Percentiles rank a stretch among this genome's conserved stretches.
These are phyloP conservation scores for Heliconius hermathena DNA, from an alignment of 1,140 invertebrate species.

Conservation along the genomic window DNA sequence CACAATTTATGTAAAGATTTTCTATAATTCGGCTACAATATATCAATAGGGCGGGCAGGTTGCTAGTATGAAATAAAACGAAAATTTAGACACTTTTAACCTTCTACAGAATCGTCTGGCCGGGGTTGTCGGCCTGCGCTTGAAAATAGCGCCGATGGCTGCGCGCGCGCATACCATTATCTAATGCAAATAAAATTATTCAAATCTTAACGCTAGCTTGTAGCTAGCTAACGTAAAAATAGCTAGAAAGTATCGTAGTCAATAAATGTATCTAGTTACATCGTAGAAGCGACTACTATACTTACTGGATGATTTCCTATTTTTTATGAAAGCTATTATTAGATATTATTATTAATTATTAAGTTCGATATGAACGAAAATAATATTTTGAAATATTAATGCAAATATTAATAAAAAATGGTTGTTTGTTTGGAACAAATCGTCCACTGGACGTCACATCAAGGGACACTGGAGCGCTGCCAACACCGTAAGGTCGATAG, in stretches of 20 bases:
- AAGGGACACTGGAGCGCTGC: slow-evolving; percentile 31
- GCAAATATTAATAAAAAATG: background rate
- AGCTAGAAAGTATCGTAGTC: background rate
- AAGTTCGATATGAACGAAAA: background rate
- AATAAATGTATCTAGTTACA: slow-evolving; percentile 13
- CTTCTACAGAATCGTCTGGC: slow-evolving; percentile 28
- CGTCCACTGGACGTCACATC: slow-evolving; percentile 16
- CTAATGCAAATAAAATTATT: slow-evolving; percentile 38
- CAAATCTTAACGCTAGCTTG: slow-evolving; percentile 23
- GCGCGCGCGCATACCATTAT: slow-evolving; percentile 26
- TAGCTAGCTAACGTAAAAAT: slow-evolving; percentile 23
- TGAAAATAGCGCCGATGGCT: slow-evolving; percentile 28
- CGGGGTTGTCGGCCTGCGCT: slow-evolving; percentile 30
- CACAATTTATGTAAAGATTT: too few species aligned
- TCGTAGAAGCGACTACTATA: background rate
- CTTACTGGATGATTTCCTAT: background rate
- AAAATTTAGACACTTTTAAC: slow-evolving; percentile 18
- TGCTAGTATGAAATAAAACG: background rate
- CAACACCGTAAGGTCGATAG: slow-evolving; percentile 37
- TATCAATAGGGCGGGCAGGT: too few species aligned
- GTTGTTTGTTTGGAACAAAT: background rate
- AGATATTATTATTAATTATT: background rate
- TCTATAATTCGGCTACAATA: too few species aligned
- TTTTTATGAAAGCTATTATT: background rate
- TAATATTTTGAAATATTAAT: background rate